Base-by-base conservation (phyloP, 2,797 vertebrate species). In the Spondyliosoma cantharus region DNA sequence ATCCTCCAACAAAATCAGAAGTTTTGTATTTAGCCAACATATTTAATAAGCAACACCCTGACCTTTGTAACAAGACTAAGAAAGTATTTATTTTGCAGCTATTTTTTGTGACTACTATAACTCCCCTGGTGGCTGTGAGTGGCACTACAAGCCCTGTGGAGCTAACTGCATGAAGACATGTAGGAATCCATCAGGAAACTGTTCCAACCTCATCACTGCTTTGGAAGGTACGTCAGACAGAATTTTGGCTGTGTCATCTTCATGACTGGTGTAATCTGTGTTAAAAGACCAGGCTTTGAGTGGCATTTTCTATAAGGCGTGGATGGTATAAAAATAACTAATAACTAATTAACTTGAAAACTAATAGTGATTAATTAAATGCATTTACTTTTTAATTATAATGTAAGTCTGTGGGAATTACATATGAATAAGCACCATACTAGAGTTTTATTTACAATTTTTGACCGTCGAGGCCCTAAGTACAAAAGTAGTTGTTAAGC, bases 81-180 rank as follows among this genome's bases (percentile, higher is more conserved):
- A 2, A 68, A 11, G 5, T 15, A n/a, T n/a, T 67, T 16, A 5
- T 59, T 54, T 42, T 37, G 9, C 87, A 99, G 98, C 98, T 62
- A 83, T 99, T 22, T 98, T 98, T 93, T 99, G 97, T 19, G 97
- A 99, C 90, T 98, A 96, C 91, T 98, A 97, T 91, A 98, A 98
- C 70, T 81, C 90, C 0, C 82, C 94, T 49, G 96, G 84, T 19
- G 93, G 82, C 49, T 98, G 97, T 60, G 96, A 96, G 80, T 98
- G 97, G 97, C 97, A 98, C 85, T 98, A 98, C 88, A 95, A 95
- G 76, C 95, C 97, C 0, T 98, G 97, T 64, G 97, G 97, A 54
- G 92, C 93, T 2, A 92, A 94, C 49, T 98, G 96, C 79, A 92
- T 97, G 95, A 96, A 96, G 89, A 98, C 97, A 25, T 99, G 98